phyloP scores from a whole-genome alignment of 2,888 invertebrate species.

The Andrena camellia region DNA sequence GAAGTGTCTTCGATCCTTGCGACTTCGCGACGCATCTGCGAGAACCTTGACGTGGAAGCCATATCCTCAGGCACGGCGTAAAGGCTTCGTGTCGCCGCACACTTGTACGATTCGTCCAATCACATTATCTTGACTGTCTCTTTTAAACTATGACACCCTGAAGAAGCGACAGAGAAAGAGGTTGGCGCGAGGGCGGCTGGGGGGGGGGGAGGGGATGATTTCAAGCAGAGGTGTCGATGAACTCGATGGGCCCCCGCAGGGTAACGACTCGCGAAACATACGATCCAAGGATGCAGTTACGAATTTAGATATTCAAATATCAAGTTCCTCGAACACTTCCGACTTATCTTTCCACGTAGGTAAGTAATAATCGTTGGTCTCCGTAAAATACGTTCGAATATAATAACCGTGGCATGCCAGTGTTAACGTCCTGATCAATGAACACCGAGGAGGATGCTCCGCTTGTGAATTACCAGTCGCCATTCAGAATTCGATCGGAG shows the following conservation, averaged over 20 bases:
- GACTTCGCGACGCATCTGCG: conserved; percentile 10
- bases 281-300: too few species aligned
- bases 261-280: too few species aligned
- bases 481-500: too few species aligned
- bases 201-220: not conserved
- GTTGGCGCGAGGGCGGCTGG: not conserved
- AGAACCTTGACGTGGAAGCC: conserved; percentile 66
- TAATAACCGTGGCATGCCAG: too few species aligned
- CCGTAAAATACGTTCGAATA: too few species aligned
- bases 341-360: too few species aligned
- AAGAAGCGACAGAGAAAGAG: not conserved
- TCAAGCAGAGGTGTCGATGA: not conserved
- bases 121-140: conserved; percentile 69
- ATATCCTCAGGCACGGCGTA: conserved; percentile 64
- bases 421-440: too few species aligned
- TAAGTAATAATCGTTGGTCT: too few species aligned
- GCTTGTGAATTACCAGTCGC: too few species aligned
- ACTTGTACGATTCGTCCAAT: conserved; percentile 73
- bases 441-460: too few species aligned
- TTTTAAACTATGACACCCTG: conserved; percentile 41
- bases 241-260: not conserved
- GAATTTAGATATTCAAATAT: too few species aligned
- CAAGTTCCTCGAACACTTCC: too few species aligned
- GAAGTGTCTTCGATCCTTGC: not conserved
- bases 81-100: conserved; percentile 65